Evolutionary conservation across 2,888 invertebrate species (phyloP), one percentile per base, ranked within the genome.

Genomic region (Leucania comma): DNA sequence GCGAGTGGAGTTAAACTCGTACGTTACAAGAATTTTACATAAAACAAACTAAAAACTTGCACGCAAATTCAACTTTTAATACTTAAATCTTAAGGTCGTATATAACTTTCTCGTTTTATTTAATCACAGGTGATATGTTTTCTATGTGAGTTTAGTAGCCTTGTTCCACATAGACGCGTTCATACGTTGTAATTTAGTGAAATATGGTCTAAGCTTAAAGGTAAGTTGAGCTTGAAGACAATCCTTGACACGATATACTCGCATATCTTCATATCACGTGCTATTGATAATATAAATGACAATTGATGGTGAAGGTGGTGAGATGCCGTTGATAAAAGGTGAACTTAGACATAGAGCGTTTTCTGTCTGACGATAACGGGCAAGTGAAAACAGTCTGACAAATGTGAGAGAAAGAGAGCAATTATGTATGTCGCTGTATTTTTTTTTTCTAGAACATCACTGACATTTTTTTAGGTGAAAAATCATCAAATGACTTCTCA

Each of bases 81-180:
- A 0, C n/a, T 20, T 0, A 38, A 14, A 1, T 0, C 0, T 42
- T 68, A 81, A 68, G 78, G 81, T 78, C 58, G 38, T 62, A 17
- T 72, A 59, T 72, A 1, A 56, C 42, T 72, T 77, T 63, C 26
- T 63, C 54, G 57, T 71, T 82, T 46, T 20, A 73, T 66, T 22
- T 82, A 80, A 84, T 80, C 72, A 69, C 61, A 78, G 66, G 60
- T 82, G 67, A 80, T 83, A 83, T 58, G 71, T 76, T 83, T 76
- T 75, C 80, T 78, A 78, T 75, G 76, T 82, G 80, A 81, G 82
- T 79, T 84, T 74, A 80, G 75, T 78, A 89, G 85, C 90, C 90
- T 90, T 87, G 90, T 87, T 86, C 90, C 73, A 87, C 83, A 86
- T 89, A 82, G 63, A 73, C 81, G 81, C 68, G 70, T 77, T 75